Evolutionary conservation across 2,113 vertebrate genomes (phyloP).

Genomic region (Sapayoa aenigma): DNA sequence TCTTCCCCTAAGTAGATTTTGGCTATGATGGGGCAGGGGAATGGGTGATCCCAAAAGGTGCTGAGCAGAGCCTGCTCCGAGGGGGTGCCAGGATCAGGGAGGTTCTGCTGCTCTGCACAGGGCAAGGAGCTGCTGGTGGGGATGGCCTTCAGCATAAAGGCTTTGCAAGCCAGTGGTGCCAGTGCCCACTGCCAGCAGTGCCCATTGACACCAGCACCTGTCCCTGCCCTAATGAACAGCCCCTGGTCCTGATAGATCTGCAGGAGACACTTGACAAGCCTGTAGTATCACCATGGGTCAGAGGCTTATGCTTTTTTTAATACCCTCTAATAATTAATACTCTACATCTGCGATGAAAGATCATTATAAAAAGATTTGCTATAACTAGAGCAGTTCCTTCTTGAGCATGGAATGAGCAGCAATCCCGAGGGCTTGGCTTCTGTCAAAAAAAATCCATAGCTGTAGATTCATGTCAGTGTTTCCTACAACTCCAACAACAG

Average conservation of each 20-base stretch:
- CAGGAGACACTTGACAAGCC: neutral
- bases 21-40: neutral
- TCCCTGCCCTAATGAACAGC: neutral
- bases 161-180: accelerated
- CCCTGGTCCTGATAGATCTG: accelerated
- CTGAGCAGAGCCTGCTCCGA: neutral
- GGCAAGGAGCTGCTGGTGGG: neutral
- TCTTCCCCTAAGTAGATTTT: neutral
- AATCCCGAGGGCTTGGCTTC: conserved; percentile 9
- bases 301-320: conserved; percentile 38
- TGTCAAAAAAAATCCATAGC: conserved; percentile 54
- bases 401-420: conserved; percentile 5
- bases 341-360: conserved; percentile 37
- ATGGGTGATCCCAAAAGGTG: neutral
- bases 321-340: conserved; percentile 45
- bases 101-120: neutral
- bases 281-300: neutral
- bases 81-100: neutral
- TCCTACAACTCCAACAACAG: neutral
- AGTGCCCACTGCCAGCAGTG: neutral
- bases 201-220: neutral
- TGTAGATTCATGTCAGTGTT: conserved; percentile 23
- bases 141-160: too few species aligned
- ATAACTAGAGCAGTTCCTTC: conserved; percentile 9
- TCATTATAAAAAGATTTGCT: conserved; percentile 44